Conservation (phyloP, 2,797 vertebrate genomes). For the Spatula clypeata region DNA sequence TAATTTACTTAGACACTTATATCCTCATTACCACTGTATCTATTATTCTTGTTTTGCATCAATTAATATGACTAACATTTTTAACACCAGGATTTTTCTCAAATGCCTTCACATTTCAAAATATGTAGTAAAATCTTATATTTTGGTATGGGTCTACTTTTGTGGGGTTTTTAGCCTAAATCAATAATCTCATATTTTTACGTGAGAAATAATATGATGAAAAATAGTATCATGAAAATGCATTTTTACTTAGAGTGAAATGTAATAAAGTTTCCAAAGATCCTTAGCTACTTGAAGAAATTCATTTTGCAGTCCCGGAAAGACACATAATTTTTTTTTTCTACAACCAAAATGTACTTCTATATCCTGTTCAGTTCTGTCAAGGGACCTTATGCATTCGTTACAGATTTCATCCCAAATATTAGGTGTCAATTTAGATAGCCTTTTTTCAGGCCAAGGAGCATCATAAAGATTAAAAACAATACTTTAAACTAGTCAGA, state of each 20-base stretch:
- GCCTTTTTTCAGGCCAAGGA: neutral
- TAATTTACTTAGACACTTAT: neutral
- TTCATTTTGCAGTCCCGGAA: neutral
- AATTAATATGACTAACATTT: neutral
- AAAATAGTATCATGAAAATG: neutral
- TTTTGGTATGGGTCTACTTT: neutral
- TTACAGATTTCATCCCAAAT: conserved; percentile 1
- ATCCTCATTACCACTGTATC: neutral
- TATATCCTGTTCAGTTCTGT: neutral
- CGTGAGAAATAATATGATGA: neutral
- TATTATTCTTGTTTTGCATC: neutral
- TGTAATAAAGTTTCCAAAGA: neutral
- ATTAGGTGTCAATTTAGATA: neutral
- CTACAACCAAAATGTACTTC: neutral
- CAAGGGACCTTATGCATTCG: neutral
- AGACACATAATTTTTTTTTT: neutral
- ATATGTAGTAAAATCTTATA: neutral
- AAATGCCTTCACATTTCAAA: neutral
- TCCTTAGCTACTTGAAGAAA: neutral
- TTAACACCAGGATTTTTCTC: neutral
- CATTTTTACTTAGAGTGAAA: neutral
- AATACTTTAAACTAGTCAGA: conserved; percentile 14
- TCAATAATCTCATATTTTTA: neutral
- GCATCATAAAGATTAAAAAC: conserved; percentile 25
- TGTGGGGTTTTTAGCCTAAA: neutral